Conservation (phyloP, 2,888 invertebrate genomes). For the Merodon equestris region DNA sequence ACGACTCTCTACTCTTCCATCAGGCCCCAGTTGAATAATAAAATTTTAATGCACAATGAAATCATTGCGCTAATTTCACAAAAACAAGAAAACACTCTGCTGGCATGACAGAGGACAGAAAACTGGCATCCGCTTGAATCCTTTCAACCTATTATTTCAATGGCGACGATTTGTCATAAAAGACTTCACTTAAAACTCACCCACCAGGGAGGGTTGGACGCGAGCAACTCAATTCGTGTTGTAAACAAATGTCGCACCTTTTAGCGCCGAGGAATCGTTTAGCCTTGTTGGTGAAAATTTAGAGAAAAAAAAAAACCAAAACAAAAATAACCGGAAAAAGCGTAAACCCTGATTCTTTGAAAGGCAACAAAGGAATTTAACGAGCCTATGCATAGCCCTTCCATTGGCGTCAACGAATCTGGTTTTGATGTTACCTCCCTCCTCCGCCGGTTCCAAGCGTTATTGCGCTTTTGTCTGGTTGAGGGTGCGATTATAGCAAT, state of each 20-base stretch:
- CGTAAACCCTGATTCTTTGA: constrained; percentile 43
- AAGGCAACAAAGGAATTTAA: constrained; percentile 58
- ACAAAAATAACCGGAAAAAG: constrained; percentile 4
- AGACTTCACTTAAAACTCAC: constrained; percentile 36
- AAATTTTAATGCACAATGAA: constrained; percentile 60
- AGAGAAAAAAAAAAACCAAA: no score
- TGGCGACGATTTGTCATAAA: constrained; percentile 59
- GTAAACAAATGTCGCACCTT: constrained; percentile 59
- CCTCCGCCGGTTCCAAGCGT: constrained; percentile 26
- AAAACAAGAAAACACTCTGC: constrained; percentile 33
- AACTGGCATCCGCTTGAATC: neutral
- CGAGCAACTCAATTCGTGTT: constrained; percentile 4
- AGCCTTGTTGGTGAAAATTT: constrained; percentile 19
- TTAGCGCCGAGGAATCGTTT: constrained; percentile 31
- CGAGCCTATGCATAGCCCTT: constrained; percentile 28
- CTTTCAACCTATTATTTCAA: constrained; percentile 41
- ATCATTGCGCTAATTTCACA: constrained; percentile 58
- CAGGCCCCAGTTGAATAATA: constrained; percentile 46
- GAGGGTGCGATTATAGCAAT: constrained; percentile 44
- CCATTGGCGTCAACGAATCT: constrained; percentile 8
- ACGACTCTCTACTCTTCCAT: neutral
- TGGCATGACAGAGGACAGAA: constrained; percentile 23
- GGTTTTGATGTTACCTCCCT: neutral
- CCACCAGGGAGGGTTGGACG: neutral
- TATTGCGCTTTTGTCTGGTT: constrained; percentile 41